Conservation (phyloP, 2,888 invertebrate species). For the Corbicula japonica region DNA sequence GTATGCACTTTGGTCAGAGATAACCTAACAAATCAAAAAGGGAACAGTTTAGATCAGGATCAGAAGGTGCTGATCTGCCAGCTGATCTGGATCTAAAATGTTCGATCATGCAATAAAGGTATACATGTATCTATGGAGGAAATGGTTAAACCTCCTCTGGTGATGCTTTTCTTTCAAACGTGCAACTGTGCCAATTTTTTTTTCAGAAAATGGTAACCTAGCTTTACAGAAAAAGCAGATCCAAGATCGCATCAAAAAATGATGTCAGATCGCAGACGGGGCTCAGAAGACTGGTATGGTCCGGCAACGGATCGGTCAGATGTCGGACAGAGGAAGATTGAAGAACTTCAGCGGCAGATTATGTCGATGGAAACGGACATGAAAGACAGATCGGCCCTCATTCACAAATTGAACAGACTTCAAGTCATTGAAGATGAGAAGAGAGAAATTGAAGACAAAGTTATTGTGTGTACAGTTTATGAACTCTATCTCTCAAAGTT, state of each 20-base stretch:
- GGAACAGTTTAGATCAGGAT: too few relatives aligned
- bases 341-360: conserved; percentile 70
- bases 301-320: conserved; percentile 25
- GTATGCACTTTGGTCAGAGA: too few relatives aligned
- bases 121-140: too few relatives aligned
- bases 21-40: too few relatives aligned
- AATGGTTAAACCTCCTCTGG: too few relatives aligned
- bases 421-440: conserved; percentile 65
- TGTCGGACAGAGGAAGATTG: conserved; percentile 54
- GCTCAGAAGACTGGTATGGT: conserved; percentile 47
- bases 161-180: too few relatives aligned
- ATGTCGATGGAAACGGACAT: conserved; percentile 70
- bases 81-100: too few relatives aligned
- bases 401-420: conserved; percentile 67
- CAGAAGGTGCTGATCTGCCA: too few relatives aligned
- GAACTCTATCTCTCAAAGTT: neutral
- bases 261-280: conserved; percentile 41
- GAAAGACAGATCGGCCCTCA: conserved; percentile 67
- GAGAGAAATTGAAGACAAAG: conserved; percentile 64
- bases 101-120: too few relatives aligned
- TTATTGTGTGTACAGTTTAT: conserved; percentile 65
- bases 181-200: too few relatives aligned
- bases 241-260: conserved; percentile 5
- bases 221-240: neutral
- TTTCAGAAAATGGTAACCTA: conserved; percentile 13